These are phyloP conservation scores for Myotis planiceps DNA, from an alignment of 2,797 vertebrate genomes.

Conservation along the genomic window DNA sequence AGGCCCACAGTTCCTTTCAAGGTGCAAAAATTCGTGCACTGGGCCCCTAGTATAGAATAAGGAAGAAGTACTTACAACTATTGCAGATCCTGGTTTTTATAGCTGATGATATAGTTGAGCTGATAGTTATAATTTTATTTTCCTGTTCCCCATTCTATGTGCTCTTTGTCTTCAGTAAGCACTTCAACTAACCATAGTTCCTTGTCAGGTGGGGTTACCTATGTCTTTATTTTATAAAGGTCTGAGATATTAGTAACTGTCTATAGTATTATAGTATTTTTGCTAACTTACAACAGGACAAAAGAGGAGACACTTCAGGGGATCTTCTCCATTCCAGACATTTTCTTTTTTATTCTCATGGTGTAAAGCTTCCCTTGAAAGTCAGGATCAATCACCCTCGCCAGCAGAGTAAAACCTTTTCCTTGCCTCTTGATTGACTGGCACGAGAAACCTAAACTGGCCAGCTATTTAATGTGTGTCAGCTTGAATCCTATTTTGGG, in stretches of 20 bases:
- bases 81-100: neutral
- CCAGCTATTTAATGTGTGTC: neutral
- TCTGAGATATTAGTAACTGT: neutral
- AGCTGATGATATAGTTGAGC: neutral
- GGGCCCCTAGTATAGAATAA: neutral
- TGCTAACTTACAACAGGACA: neutral
- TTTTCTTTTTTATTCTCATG: neutral
- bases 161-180: neutral
- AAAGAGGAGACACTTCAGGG: neutral
- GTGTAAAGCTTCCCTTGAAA: neutral
- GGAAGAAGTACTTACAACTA: neutral
- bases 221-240: neutral
- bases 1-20: too few relatives aligned
- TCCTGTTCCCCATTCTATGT: neutral
- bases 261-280: neutral
- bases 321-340: neutral
- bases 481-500: neutral
- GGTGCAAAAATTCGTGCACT: too few relatives aligned
- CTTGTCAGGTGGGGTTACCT: neutral
- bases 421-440: neutral
- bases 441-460: neutral
- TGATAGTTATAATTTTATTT: neutral
- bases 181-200: neutral
- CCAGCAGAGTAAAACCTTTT: neutral
- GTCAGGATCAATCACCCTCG: neutral